These are phyloP conservation scores for Myodes glareolus DNA, from an alignment of 2,113 vertebrate genomes.

Conservation along the genomic window DNA sequence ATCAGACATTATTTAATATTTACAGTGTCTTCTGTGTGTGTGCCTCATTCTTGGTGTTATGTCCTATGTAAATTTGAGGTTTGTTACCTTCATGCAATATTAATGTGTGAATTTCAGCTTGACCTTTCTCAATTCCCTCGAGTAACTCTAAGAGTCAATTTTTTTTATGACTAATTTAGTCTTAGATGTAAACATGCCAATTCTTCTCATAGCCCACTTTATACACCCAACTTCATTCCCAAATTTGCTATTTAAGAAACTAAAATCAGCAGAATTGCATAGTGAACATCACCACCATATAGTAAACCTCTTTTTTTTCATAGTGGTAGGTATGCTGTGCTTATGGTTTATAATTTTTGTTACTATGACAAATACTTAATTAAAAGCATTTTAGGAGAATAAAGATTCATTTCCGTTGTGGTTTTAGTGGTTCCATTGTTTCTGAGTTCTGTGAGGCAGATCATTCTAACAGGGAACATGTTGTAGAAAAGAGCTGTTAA, in stretches of 20 bases:
- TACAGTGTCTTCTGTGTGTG: fast-evolving
- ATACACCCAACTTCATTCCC: not conserved
- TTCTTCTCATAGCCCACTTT: not conserved
- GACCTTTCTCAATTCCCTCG: not conserved
- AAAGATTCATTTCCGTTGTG: not conserved
- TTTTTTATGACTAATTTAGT: not conserved
- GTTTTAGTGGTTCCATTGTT: not conserved
- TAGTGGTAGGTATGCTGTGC: not conserved
- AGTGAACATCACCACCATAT: not conserved
- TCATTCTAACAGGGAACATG: not conserved
- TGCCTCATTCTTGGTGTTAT: not conserved
- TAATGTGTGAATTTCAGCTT: not conserved
- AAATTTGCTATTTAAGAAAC: not conserved
- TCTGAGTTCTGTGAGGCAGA: not conserved
- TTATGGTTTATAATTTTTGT: not conserved
- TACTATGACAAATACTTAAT: not conserved
- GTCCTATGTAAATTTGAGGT: not conserved
- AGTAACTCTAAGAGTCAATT: not conserved
- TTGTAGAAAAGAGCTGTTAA: not conserved
- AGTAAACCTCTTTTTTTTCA: not conserved
- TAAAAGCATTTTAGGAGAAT: not conserved
- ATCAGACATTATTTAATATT: not conserved
- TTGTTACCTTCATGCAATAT: not conserved
- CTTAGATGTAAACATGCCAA: not conserved
- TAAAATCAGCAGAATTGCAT: not conserved